Evolutionary conservation across 2,797 vertebrate genomes (phyloP), one percentile per base, ranked within the genome.

Genomic region (Taenioides sp.): DNA sequence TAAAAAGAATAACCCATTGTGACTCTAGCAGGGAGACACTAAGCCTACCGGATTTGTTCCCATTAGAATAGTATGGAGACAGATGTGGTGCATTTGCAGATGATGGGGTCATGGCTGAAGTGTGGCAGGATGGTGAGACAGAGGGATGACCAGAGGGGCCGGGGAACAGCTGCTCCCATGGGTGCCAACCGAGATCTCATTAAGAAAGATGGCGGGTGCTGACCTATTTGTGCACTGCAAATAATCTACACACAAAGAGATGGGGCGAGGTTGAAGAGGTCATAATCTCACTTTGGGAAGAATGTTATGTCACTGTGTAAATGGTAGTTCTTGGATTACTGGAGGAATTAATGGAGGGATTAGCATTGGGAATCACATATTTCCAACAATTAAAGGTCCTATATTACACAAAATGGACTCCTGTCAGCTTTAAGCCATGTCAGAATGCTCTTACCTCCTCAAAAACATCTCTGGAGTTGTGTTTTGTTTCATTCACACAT

Each of bases 141-240:
- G 84, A 86, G 88, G 83, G 89, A 91, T 86, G 87, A 88, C 89
- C 86, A 84, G 73, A 40, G 16, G 76, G 71, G 84, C 80, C 63
- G 80, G 80, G 69, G 86, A 90, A 88, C 91, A 92, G 90, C 91
- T 92, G 90, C 90, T 89, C 89, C 77, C 76, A n/a, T 77, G 83
- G 90, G 90, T 87, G 82, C 86, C 87, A 86, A 82, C 90, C 81
- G 90, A 90, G 90, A 90, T 90, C 87, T 87, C 91, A 92, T 92
- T 92, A 92, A 92, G 88, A 91, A 91, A 88, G 85, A 92, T 89
- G 86, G 87, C 87, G 87, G 89, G 83, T 69, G 40, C 74, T 89
- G 91, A 92, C 90, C 90, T 91, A 91, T 91, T 92, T 91, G 79
- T 86, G 80, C 86, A 85, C 74, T 65, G 86, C 75, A 81, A 82